A percentile compares a stretch with the other conserved stretches of the same genome.
Evolutionary conservation across 2,888 invertebrate genomes (phyloP).

Genomic region (Spisula subtruncata): DNA sequence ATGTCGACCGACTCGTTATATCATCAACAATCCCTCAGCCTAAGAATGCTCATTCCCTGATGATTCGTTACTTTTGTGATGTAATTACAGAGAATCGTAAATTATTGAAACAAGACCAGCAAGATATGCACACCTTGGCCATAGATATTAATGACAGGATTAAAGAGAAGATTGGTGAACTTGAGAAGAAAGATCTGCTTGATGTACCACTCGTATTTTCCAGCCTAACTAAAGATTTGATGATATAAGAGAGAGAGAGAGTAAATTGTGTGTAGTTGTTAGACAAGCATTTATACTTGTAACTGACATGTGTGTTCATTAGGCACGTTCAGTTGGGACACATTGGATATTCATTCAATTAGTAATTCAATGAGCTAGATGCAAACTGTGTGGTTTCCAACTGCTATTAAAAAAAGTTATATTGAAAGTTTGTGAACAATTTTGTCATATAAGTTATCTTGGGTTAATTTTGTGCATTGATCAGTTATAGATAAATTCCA

Average conservation of each 20-base stretch:
- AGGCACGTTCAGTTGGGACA: too few species aligned
- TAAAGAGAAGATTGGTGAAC: background rate
- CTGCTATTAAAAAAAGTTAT: too few species aligned
- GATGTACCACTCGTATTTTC: background rate
- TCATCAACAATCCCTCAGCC: background rate
- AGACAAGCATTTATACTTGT: too few species aligned
- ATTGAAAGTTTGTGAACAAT: too few species aligned
- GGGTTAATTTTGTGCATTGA: too few species aligned
- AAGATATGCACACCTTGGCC: background rate
- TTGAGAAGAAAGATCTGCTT: background rate
- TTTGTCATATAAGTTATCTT: too few species aligned
- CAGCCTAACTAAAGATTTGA: background rate
- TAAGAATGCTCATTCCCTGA: background rate
- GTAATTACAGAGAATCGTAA: background rate
- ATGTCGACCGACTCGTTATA: background rate
- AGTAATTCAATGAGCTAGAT: too few species aligned
- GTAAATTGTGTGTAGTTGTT: background rate
- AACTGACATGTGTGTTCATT: too few species aligned
- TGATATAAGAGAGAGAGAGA: too few species aligned
- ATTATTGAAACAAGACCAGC: background rate
- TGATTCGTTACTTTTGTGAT: background rate
- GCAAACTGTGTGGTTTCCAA: too few species aligned
- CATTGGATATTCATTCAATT: too few species aligned
- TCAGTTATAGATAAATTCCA: too few species aligned
- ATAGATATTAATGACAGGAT: background rate